phyloP scores from a whole-genome alignment of 1,140 invertebrate genomes.

The Drosophila truncata region DNA sequence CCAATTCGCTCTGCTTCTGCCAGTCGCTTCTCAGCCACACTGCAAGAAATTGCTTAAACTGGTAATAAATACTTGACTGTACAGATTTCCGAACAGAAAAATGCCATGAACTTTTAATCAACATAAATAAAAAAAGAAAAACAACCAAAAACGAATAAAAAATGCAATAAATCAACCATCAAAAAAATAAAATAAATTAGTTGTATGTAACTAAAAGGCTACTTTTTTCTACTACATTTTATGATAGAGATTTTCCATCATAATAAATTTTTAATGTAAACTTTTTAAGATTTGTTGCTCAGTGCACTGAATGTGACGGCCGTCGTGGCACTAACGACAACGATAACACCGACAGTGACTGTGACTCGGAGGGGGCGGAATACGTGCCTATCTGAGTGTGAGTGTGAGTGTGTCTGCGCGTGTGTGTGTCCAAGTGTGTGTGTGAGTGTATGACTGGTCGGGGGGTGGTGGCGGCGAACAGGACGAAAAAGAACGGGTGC shows the following conservation, averaged over 20 bases:
- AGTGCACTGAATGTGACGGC: conserved; percentile 50
- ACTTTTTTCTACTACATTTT: too few species aligned
- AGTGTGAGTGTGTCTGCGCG: conserved; percentile 13
- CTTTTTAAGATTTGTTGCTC: too few species aligned
- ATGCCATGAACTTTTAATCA: too few species aligned
- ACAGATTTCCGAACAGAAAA: too few species aligned
- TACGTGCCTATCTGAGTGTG: conserved; percentile 32
- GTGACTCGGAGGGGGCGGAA: conserved; percentile 15
- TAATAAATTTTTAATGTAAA: too few species aligned
- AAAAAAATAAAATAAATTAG: too few species aligned
- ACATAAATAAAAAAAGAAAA: too few species aligned
- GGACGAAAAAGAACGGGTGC: conserved; percentile 41
- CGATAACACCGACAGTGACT: conserved; percentile 52
- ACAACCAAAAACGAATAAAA: too few species aligned
- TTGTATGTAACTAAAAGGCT: too few species aligned
- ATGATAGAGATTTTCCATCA: too few species aligned
- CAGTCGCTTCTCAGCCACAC: conserved; percentile 11
- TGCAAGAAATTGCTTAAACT: not conserved
- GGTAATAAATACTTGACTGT: not conserved
- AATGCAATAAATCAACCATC: too few species aligned
- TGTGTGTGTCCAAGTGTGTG: not conserved
- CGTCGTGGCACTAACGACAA: conserved; percentile 69
- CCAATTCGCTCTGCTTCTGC: conserved; percentile 49
- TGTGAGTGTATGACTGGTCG: not conserved
- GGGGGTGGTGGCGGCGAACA: conserved; percentile 1